These are phyloP conservation scores for Sarcophaga peregrina DNA, from an alignment of 1,140 invertebrate species.

Conservation along the genomic window DNA sequence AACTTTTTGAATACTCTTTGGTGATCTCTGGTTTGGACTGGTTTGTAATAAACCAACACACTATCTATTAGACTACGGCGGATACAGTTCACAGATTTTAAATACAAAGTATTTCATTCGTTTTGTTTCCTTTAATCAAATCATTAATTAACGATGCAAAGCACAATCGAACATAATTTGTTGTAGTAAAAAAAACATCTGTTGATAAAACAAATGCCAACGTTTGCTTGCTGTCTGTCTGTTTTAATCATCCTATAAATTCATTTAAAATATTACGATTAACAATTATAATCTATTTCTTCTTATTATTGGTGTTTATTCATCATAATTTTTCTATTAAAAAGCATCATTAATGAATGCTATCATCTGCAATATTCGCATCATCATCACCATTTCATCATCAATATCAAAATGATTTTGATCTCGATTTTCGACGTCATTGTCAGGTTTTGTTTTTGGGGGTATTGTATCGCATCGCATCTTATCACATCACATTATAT, in stretches of 20 bases:
- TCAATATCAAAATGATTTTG: too few species aligned
- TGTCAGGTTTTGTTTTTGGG: conserved; percentile 1
- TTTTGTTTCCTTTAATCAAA: too few species aligned
- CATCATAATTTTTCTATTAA: conserved; percentile 1
- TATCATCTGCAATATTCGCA: not conserved
- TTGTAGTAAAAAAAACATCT: not conserved
- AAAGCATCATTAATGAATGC: conserved; percentile 18
- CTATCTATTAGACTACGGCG: too few species aligned
- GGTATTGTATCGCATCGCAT: not conserved
- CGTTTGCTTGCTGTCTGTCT: not conserved
- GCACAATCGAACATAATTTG: not conserved
- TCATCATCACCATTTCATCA: not conserved
- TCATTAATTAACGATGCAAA: too few species aligned
- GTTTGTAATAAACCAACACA: too few species aligned
- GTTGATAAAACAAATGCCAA: not conserved
- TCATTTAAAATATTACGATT: not conserved
- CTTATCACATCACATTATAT: too few species aligned
- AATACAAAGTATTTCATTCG: too few species aligned
- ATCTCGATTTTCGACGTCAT: not conserved
- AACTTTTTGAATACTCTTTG: too few species aligned
- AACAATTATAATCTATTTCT: not conserved
- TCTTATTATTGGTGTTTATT: too few species aligned
- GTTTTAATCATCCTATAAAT: not conserved
- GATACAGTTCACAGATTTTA: too few species aligned
- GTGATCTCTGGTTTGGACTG: too few species aligned